Conservation (phyloP, 2,797 vertebrate species). For the Dipus sagitta region DNA sequence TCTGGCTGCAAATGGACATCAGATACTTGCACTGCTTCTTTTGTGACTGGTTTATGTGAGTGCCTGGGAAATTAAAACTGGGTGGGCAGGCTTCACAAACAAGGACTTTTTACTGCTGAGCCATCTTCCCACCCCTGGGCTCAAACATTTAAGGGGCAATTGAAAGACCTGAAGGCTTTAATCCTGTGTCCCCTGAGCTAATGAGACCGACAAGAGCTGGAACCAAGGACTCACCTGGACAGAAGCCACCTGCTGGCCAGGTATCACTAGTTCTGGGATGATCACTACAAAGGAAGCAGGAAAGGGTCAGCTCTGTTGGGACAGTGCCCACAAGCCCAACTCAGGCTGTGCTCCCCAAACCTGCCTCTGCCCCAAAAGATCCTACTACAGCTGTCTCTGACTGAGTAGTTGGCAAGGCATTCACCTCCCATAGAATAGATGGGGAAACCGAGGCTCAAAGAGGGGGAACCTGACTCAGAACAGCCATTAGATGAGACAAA, state of each 20-base stretch:
- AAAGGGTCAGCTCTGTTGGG: conserved; percentile 3
- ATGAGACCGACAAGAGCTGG: not conserved
- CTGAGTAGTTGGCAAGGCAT: not conserved
- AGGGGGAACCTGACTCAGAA: not conserved
- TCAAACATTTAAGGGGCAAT: not conserved
- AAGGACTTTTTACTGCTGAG: too few relatives aligned
- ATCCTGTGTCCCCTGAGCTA: not conserved
- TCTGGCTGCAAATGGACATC: too few relatives aligned
- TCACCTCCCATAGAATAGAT: not conserved
- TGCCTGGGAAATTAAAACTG: too few relatives aligned
- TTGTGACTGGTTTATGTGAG: too few relatives aligned
- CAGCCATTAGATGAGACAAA: not conserved
- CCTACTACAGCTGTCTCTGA: not conserved
- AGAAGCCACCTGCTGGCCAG: conserved; percentile 89
- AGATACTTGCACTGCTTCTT: too few relatives aligned
- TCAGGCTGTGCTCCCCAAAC: not conserved
- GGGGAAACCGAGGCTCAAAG: conserved; percentile 1
- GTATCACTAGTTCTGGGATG: conserved; percentile 91
- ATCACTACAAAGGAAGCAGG: conserved; percentile 89
- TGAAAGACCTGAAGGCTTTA: not conserved
- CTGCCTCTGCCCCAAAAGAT: not conserved
- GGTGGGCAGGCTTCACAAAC: too few relatives aligned
- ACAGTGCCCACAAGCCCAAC: not conserved
- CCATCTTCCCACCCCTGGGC: not conserved
- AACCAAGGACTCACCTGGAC: conserved; percentile 88